Percentiles rank a stretch among this genome's conserved stretches.
These are phyloP conservation scores for Microtus pennsylvanicus DNA, from an alignment of 2,113 vertebrate species.

Conservation along the genomic window DNA sequence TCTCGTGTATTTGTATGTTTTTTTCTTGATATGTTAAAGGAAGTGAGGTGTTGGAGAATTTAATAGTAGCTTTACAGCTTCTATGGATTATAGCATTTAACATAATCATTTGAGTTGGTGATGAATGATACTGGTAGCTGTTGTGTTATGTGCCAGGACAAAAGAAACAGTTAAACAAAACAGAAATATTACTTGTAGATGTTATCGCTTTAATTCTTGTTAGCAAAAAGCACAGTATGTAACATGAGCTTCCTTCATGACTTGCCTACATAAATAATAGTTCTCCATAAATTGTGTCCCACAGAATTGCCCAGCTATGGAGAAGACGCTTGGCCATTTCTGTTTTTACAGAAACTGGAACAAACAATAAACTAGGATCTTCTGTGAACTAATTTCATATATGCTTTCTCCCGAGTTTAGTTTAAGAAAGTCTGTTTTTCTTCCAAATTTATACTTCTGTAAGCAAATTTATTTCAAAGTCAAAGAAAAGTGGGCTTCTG, in stretches of 20 bases:
- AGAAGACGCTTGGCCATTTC: not conserved
- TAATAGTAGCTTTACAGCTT: not conserved
- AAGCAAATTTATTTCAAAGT: constrained; percentile 47
- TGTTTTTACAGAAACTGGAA: not conserved
- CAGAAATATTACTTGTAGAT: not conserved
- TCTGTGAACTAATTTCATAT: constrained; percentile 3
- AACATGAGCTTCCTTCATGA: not conserved
- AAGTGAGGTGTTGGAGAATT: not conserved
- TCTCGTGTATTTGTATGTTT: not conserved
- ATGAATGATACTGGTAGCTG: not conserved
- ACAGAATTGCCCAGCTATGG: not conserved
- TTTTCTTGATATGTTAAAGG: not conserved
- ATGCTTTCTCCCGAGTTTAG: constrained; percentile 17
- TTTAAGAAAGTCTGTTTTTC: constrained; percentile 38
- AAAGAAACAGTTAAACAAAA: not conserved
- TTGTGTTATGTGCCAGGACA: not conserved
- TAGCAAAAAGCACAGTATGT: constrained; percentile 10
- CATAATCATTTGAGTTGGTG: not conserved
- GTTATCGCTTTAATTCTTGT: not conserved
- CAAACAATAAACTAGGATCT: constrained; percentile 3
- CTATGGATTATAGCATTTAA: not conserved
- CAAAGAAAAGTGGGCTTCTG: not conserved
- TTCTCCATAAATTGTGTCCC: not conserved
- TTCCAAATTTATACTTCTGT: constrained; percentile 36
- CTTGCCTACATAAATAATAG: not conserved